Evolutionary conservation across 1,140 invertebrate species (phyloP), one percentile per base, ranked within the genome.

Genomic region (Atta colombica): DNA sequence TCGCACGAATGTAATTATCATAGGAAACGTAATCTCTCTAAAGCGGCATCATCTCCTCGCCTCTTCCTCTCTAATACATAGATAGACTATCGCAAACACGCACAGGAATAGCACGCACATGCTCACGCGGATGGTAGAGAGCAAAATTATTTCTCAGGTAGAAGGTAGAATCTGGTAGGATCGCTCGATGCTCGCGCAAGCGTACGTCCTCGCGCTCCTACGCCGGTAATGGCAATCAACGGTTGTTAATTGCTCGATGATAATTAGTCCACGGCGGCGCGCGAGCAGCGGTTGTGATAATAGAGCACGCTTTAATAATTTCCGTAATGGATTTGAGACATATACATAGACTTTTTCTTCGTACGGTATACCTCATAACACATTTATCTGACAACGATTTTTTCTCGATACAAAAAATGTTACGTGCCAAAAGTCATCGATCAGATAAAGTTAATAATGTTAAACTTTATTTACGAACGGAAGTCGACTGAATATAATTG

Each of bases 201-300:
- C 55, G 77, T 55, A 8, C 58, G 65, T 81, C 61, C 55, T 53
- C 60, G 85, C 85, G 51, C 75, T 53, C 69, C 68, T 39, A 69
- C 77, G 65, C 85, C 72, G 87, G 90, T 91, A 91, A 91, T 77
- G 71, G 90, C 87, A 91, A 91, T 91, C 82, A 91, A 91, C 90
- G 90, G 89, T 89, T 91, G 90, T 91, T 91, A 91, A 91, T 91
- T 91, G 88, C 80, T 87, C 80, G 74, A 89, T 89, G 87, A 89
- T 91, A 91, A 91, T 91, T 91, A 91, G 87, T 78, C 78, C 61
- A 28, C 65, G 74, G 63, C 21, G 16, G 35, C 69, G 51, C 69
- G 58, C 63, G 71, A 55, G 71, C 87, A 80, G 31, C 58, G 53
- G 5, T 51, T 71, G 31, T 58, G 60, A 88, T 89, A 91, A 89